Conservation (phyloP, 2,113 vertebrate species). For the Hiodon tergisus region DNA sequence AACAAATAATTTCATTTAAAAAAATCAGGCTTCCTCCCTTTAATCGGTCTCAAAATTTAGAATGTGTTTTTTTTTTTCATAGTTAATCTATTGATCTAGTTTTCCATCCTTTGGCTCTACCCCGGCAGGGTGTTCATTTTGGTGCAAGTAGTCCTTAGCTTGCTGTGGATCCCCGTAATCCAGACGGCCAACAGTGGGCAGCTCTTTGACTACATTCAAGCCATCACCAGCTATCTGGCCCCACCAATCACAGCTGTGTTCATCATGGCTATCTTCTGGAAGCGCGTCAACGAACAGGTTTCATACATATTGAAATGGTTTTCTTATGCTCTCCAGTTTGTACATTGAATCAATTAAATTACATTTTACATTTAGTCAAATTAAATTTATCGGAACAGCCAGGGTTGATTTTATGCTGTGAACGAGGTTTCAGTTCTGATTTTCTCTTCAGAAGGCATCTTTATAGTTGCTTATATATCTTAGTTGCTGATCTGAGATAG, state of each 20-base stretch:
- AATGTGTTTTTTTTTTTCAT: background rate
- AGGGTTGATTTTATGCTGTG: too few species aligned
- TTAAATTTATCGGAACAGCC: too few species aligned
- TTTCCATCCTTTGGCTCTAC: background rate
- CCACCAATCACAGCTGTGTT: constrained; percentile 89
- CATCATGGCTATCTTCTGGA: constrained; percentile 87
- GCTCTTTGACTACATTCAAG: constrained; percentile 91
- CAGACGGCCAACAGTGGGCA: constrained; percentile 86
- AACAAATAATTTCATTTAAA: too few species aligned
- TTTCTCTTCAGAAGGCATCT: background rate
- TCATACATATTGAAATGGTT: background rate
- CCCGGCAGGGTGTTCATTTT: constrained; percentile 77
- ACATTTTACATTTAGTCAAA: too few species aligned
- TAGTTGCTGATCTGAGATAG: too few species aligned
- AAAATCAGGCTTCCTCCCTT: too few species aligned
- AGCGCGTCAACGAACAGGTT: constrained; percentile 82
- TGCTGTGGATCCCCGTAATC: constrained; percentile 90
- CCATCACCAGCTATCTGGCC: constrained; percentile 82
- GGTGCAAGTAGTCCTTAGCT: constrained; percentile 75
- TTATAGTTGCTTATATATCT: background rate
- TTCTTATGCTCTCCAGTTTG: constrained; percentile 26
- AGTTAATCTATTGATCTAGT: background rate
- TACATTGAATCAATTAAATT: background rate
- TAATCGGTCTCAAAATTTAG: background rate
- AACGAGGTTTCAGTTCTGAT: background rate